Conservation (phyloP, 1,140 invertebrate genomes). For the Meloidogyne exigua region DNA sequence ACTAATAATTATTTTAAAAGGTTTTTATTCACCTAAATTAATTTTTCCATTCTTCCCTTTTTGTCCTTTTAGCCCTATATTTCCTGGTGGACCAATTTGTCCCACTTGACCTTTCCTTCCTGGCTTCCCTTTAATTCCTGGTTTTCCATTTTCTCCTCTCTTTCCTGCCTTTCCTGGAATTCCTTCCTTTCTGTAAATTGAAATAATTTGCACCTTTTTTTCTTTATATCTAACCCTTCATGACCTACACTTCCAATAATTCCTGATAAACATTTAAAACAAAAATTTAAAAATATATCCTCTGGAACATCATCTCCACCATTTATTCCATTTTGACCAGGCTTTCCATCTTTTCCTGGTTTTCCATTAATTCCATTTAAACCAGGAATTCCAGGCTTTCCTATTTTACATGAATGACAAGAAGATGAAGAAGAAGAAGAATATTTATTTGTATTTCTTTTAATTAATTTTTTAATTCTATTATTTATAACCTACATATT, state of each 20-base stretch:
- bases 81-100: no score
- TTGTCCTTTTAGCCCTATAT: neutral
- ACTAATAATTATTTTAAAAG: neutral
- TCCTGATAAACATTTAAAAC: slow-evolving; percentile 2
- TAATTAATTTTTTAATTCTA: no score
- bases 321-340: slow-evolving; percentile 7
- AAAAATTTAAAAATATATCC: neutral
- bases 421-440: no score
- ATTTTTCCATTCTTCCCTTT: neutral
- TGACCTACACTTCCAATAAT: neutral
- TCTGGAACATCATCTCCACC: neutral
- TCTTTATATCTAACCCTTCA: neutral
- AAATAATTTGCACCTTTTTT: neutral
- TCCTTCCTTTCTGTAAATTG: neutral
- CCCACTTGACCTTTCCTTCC: no score
- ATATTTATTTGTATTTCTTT: no score
- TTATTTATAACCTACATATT: neutral
- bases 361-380: neutral
- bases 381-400: slow-evolving; percentile 1
- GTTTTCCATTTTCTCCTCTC: neutral
- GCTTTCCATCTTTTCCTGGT: neutral
- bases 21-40: neutral
- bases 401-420: neutral
- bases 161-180: neutral
- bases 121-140: neutral